phyloP scores from a whole-genome alignment of 1,140 invertebrate species.

The Heliconius hewitsoni region DNA sequence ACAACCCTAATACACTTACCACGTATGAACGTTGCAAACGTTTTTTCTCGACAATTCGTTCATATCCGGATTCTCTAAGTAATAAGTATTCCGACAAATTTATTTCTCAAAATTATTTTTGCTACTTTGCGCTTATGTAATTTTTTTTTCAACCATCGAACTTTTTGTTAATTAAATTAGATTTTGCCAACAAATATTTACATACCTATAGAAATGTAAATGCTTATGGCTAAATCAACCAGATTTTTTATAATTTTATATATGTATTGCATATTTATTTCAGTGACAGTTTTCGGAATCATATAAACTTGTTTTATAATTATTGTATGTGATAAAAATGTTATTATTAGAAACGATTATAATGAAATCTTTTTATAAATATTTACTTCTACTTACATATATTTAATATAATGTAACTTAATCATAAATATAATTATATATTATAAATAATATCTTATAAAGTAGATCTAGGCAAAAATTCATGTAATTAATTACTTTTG shows the following conservation, averaged over 20 bases:
- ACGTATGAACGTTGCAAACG: slow-evolving; percentile 52
- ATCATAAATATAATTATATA: neutral
- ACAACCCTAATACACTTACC: slow-evolving; percentile 16
- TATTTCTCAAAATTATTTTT: slow-evolving; percentile 35
- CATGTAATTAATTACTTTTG: neutral
- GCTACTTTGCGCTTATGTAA: neutral
- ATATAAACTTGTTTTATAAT: neutral
- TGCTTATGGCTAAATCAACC: neutral
- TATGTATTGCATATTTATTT: neutral
- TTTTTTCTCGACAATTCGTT: slow-evolving; percentile 67
- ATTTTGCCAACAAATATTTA: neutral
- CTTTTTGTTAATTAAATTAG: neutral
- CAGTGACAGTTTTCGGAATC: neutral
- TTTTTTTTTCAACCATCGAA: neutral
- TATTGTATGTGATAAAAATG: neutral
- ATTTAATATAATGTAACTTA: too few species aligned
- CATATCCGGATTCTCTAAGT: slow-evolving; percentile 70
- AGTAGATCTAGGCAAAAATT: neutral
- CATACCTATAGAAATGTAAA: neutral
- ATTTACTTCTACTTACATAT: neutral
- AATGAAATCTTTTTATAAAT: neutral
- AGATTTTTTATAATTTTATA: neutral
- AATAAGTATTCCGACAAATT: slow-evolving; percentile 50
- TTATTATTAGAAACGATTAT: neutral
- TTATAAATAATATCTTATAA: too few species aligned